Evolutionary conservation across 2,797 vertebrate genomes (phyloP), one percentile per base, ranked within the genome.

Genomic region (Bucorvus abyssinicus): DNA sequence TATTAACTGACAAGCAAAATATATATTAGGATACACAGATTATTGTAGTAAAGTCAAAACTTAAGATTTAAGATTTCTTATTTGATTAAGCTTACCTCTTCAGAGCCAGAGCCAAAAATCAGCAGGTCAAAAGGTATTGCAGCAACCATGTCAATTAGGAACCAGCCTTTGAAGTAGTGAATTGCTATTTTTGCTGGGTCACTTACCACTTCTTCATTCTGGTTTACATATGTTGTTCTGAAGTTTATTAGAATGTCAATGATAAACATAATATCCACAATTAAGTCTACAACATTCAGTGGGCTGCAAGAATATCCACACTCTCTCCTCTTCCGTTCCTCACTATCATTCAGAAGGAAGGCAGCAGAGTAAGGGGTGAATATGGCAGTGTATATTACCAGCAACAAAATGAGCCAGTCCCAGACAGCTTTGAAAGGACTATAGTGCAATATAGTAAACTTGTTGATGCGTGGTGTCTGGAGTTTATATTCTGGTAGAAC

Each of bases 81-180:
- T 50, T 91, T 6, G 65, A 77, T 84, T 91, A 88, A 61, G 73
- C 99, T 98, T 98, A 99, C 99, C 98, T 99, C 99, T 97, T 99
- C 99, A 80, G 99, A 99, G 96, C 99, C 99, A 84, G 99, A 99
- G 97, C 99, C 99, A 97, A 99, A 99, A 98, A 99, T 99, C 89
- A 99, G 99, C 96, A 99, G 98, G 98, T 99, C 99, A 96, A 99
- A 99, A 80, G 99, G 99, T 97, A 99, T 99, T 71, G 99, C 99
- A 42, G 99, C 99, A 91, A 99, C 99, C 99, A 99, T 99, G 98
- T 99, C 99, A 97, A 99, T 99, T 97, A 99, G 99, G 98, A 99
- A 99, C 99, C 99, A 99, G 98, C 99, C 99, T 98, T 99, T 99
- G 98, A 99, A 99, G 97, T 99, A 99, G 98, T 99, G 99, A 97